Evolutionary conservation across 2,888 invertebrate species (phyloP), one percentile per base, ranked within the genome.

Genomic region (Pyrocoelia pectoralis): DNA sequence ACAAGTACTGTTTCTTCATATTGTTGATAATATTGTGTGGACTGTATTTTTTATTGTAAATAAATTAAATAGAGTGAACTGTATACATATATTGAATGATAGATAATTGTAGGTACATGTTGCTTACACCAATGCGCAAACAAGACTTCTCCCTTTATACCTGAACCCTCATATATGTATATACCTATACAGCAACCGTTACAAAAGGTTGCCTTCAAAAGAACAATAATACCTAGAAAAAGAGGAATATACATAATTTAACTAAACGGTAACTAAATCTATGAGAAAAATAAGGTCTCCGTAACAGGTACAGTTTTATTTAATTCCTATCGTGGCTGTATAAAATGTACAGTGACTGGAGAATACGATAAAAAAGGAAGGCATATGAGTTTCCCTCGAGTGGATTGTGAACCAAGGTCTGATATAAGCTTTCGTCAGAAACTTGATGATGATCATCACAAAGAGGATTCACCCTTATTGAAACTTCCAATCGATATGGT

Each of bases 401-500:
- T 62, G 2, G 29, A 59, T 40, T 13, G 49, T 19, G 51, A 24
- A 38, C 28, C 24, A n/a, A n/a, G 61, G 13, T 56, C 61, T 17
- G 46, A 56, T 19, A 29, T 46, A 33, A 61, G 61, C 56, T 61
- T 61, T 57, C 57, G 53, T 10, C n/a, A 50, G 1, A 48, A 38
- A 43, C 17, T 14, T 9, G 57, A 62, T 24, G 29, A 18, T 29
- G 56, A 56, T 56, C 33, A 33, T n/a, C 61, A 61, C 17, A 61
- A 61, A 51, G 56, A 61, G 19, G 17, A 29, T 38, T 43, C 55
- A 14, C 54, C 60, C 8, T 8, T 53, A 17, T 1, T 6, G 14
- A 18, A 53, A 13, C 19, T 53, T 5, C 53, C 53, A n/a, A 55
- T 69, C 9, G 53, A 69, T 56, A 59, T 68, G 59, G 46, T 68